Evolutionary conservation across 2,113 vertebrate genomes (phyloP), one percentile per base, ranked within the genome.

Genomic region (Oostethus manadensis): DNA sequence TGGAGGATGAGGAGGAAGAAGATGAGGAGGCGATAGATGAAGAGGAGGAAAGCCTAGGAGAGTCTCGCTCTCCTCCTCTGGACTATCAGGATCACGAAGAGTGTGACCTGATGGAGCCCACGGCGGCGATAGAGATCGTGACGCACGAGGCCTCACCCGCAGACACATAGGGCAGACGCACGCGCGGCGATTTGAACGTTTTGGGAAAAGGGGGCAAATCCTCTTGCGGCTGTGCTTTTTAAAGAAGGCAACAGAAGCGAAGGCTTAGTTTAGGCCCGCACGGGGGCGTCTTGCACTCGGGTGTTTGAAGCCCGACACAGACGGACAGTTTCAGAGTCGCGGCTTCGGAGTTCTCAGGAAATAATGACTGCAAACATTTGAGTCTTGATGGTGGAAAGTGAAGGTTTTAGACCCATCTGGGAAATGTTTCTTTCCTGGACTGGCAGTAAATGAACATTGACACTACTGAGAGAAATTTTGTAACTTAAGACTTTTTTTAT

Each of bases 321-420:
- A 78, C 42, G 61, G 72, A 90, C 40, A 70, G 85, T 81, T 83
- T 85, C 53, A 64, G 82, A 42, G 77, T 80, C 61, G 66, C 58
- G 81, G 78, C 85, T 86, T 89, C 84, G 40, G 88, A 91, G 91
- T 88, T 93, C 93, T 94, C 93, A 93, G 93, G 93, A 93, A 93
- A 90, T 92, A 92, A 88, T 87, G 75, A 86, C 86, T 85, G 81
- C 80, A 78, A 89, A 90, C 84, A 88, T 90, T 89, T 87, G 87
- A 83, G 74, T 85, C 82, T 74, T 76, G 84, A 79, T 49, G 65
- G 74, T 68, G 79, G 81, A 80, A 71, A 54, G 74, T 83, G 84
- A 89, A 90, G 83, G 84, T 88, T 79, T 86, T 76, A 65, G 84
- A 81, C 89, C 85, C 87, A 81, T 88, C 83, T 66, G 71, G 82